phyloP scores from a whole-genome alignment of 2,113 vertebrate species.

The Rhinoptilus africanus region DNA sequence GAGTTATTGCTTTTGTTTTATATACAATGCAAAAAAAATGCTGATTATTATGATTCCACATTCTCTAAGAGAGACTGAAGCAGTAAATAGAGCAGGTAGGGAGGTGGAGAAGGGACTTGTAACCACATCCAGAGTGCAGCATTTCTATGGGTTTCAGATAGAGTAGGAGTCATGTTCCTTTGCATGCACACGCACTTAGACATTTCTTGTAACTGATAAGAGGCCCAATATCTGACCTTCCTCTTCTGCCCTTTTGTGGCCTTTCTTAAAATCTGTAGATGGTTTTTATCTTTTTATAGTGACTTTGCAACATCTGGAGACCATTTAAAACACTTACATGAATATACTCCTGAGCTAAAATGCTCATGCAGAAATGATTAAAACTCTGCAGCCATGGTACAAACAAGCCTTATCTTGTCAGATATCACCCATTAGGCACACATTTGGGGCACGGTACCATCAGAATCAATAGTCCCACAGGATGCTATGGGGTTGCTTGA shows the following conservation, averaged over 20 bases:
- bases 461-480: not conserved
- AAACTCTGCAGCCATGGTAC: not conserved
- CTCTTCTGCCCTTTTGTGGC: not conserved
- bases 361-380: not conserved
- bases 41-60: slow-evolving; percentile 25
- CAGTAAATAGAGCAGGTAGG: not conserved
- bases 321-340: not conserved
- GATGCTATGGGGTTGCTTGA: not conserved
- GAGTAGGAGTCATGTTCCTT: not conserved
- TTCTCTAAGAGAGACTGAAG: not conserved
- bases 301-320: not conserved
- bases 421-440: not conserved
- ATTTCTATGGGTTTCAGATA: not conserved
- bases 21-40: slow-evolving; percentile 2
- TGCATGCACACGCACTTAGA: not conserved
- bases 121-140: not conserved
- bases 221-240: not conserved
- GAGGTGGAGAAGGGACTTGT: not conserved
- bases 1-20: slow-evolving; percentile 37
- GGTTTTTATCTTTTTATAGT: not conserved
- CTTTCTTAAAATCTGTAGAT: not conserved
- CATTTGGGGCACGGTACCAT: not conserved
- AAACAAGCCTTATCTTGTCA: not conserved
- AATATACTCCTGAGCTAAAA: not conserved
- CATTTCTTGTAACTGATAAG: not conserved